These are phyloP conservation scores for Sternarchorhynchus goeldii DNA, from an alignment of 2,797 vertebrate species.

Conservation along the genomic window DNA sequence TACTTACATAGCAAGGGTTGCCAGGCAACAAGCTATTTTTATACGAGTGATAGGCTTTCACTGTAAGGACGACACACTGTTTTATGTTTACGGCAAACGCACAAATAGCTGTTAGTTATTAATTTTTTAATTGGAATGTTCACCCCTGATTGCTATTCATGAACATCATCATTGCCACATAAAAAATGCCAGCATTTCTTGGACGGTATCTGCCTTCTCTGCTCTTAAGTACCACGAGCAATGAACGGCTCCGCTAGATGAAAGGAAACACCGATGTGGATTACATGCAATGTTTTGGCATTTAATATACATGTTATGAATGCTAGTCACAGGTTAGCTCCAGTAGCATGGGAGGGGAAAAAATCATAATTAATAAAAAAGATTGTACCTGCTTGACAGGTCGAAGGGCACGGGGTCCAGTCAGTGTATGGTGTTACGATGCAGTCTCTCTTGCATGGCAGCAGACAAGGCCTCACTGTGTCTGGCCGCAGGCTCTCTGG, in stretches of 20 bases:
- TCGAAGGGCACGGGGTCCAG: conserved; percentile 85
- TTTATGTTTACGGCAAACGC: conserved; percentile 31
- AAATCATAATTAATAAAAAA: not conserved
- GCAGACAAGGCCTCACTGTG: conserved; percentile 90
- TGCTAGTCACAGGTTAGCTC: not conserved
- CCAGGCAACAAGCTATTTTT: conserved; percentile 55
- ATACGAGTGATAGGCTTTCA: conserved; percentile 33
- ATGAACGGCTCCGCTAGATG: not conserved
- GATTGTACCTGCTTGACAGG: conserved; percentile 84
- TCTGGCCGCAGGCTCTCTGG: conserved; percentile 94
- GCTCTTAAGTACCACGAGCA: not conserved
- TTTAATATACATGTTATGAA: not conserved
- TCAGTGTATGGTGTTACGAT: conserved; percentile 91
- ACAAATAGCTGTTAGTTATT: conserved; percentile 30
- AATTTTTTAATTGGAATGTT: conserved; percentile 18
- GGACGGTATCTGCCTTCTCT: conserved; percentile 3
- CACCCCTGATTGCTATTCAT: conserved; percentile 14
- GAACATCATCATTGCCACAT: not conserved
- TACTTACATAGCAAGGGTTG: conserved; percentile 50
- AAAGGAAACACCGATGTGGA: not conserved
- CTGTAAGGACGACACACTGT: conserved; percentile 24
- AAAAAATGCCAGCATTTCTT: conserved; percentile 22
- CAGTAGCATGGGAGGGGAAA: not conserved
- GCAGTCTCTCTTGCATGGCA: conserved; percentile 94
- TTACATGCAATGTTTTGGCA: not conserved